These are phyloP conservation scores for Listrodromus nycthemerus DNA, from an alignment of 2,888 invertebrate species.

Conservation along the genomic window DNA sequence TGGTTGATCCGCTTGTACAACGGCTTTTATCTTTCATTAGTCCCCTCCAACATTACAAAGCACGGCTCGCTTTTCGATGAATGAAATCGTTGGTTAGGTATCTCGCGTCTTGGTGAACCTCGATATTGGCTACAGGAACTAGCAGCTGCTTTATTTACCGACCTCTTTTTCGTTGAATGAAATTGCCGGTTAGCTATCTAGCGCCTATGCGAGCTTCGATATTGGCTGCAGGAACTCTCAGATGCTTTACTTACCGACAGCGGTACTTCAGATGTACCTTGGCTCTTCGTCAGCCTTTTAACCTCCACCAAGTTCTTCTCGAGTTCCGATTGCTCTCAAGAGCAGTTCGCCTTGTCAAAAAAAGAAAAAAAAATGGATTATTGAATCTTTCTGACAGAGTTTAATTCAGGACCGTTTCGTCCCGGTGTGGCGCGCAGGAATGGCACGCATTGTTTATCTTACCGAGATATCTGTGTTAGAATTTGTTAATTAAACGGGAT, in stretches of 20 bases:
- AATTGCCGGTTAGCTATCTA: not conserved
- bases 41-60: not conserved
- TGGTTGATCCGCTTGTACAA: not conserved
- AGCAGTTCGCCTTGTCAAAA: not conserved
- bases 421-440: conserved; percentile 9
- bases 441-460: conserved; percentile 33
- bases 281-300: not conserved
- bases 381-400: not conserved
- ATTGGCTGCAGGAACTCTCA: too few species aligned
- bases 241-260: not conserved
- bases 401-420: not conserved
- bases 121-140: too few species aligned
- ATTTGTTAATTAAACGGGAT: not conserved
- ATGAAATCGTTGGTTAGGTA: not conserved
- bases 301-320: not conserved
- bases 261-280: too few species aligned
- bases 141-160: not conserved
- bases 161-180: not conserved
- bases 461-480: not conserved
- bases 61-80: not conserved
- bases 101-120: not conserved
- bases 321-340: not conserved
- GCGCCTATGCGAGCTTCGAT: not conserved
- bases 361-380: not conserved
- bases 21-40: not conserved